Evolutionary conservation across 2,113 vertebrate genomes (phyloP), one percentile per base, ranked within the genome.

Genomic region (Antechinus flavipes): DNA sequence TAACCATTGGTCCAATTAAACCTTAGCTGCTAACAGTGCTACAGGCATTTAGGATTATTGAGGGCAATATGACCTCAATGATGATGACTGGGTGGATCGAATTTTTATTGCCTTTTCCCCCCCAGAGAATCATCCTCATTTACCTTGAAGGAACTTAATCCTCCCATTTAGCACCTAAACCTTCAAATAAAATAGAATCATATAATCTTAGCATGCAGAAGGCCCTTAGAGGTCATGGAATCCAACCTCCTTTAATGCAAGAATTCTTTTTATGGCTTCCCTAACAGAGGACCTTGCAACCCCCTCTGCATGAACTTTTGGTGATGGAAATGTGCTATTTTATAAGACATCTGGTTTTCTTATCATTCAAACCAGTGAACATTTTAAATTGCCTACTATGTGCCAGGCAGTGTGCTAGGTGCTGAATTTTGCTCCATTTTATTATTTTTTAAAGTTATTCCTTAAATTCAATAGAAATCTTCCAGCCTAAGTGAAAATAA

Each of bases 1-100:
- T 52, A 96, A 95, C 55, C 91, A 91, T n/a, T 92, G 94, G 35
- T 3, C 30, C 89, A 42, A 12, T n/a, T 96, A 96, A 96, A 76
- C 25, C 93, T 50, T 54, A 53, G 76, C 90, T 96, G n/a, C 30
- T 94, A 90, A 93, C 23, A 3, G 30, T 50, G 91, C 94, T 55
- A 54, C 2, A 3, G 0, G 53, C 55, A 97, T 92, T 96, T 91
- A 54, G 92, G 92, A 95, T 97, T 95, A 96, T 19, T 84, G 8
- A 96, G 54, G 46, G 92, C 26, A 10, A 94, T 95, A 49, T 92
- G 76, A n/a, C 56, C 58, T 91, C 76, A 68, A 68, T 35, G 30
- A 55, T 54, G 53, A 94, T 53, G 8, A 92, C n/a, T 90, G 49
- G 95, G 46, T 91, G 61, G 50, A 50, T 90, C 11, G 93, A 19